Percentiles rank a stretch among this genome's conserved stretches.
These are phyloP conservation scores for Toxotes jaculatrix DNA, from an alignment of 2,113 vertebrate species.

Conservation along the genomic window DNA sequence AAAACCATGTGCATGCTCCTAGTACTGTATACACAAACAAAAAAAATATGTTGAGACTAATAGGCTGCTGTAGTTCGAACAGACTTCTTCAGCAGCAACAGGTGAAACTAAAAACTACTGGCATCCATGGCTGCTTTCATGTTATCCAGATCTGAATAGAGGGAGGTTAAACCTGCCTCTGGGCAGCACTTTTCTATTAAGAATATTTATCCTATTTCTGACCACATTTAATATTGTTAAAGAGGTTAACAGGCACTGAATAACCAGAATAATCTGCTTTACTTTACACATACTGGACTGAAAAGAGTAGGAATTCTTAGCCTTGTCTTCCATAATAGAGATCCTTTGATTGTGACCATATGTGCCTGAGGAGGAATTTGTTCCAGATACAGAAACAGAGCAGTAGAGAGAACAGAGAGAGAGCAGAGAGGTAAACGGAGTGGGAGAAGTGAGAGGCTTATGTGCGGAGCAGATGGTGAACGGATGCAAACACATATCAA, in stretches of 20 bases:
- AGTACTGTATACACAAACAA: not conserved
- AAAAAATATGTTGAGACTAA: not conserved
- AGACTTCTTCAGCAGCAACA: not conserved
- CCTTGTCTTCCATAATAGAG: constrained; percentile 33
- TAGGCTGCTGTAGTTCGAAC: not conserved
- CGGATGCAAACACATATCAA: constrained; percentile 48
- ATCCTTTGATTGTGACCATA: constrained; percentile 52
- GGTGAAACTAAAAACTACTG: not conserved
- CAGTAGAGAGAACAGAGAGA: not conserved
- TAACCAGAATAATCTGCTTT: not conserved
- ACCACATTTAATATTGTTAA: not conserved
- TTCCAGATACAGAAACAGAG: constrained; percentile 43
- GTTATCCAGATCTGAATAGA: not conserved
- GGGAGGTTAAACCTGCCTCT: not conserved
- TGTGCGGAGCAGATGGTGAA: constrained; percentile 70
- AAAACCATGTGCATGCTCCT: not conserved
- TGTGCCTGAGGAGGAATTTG: constrained; percentile 50
- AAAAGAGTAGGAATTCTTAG: constrained; percentile 12
- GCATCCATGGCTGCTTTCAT: not conserved
- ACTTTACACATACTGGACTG: constrained; percentile 11
- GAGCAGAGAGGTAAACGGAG: constrained; percentile 22
- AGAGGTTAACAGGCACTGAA: constrained; percentile 9
- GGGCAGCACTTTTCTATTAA: not conserved
- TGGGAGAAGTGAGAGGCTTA: constrained; percentile 31
- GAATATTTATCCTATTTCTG: not conserved